phyloP scores from a whole-genome alignment of 2,888 invertebrate genomes.

The Stenchaetothrips biformis region DNA sequence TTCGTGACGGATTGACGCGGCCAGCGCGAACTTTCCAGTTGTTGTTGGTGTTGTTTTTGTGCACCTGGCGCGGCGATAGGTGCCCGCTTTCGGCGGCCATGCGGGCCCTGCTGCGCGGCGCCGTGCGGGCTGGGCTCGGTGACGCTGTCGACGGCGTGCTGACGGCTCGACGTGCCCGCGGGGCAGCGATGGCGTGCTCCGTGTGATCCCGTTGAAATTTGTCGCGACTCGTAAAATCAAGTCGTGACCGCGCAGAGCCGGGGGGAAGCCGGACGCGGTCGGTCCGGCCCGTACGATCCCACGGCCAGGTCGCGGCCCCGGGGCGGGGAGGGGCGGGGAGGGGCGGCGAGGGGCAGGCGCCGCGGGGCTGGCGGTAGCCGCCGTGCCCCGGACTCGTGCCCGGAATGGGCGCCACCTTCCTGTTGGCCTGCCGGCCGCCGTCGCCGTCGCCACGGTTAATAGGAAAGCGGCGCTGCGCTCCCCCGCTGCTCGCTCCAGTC shows the following conservation, averaged over 20 bases:
- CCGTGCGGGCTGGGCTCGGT: slow-evolving; percentile 27
- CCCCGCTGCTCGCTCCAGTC: background rate
- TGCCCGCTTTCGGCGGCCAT: background rate
- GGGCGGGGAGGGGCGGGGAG: background rate
- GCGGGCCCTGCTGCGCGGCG: background rate
- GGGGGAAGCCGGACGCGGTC: slow-evolving; percentile 12
- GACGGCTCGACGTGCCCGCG: slow-evolving; percentile 37
- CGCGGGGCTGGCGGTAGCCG: slow-evolving; percentile 24
- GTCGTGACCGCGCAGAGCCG: slow-evolving; percentile 24
- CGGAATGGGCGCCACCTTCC: background rate
- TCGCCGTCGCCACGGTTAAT: background rate
- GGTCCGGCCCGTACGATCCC: slow-evolving; percentile 28
- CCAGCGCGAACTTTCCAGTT: no score
- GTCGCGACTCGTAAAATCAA: slow-evolving; percentile 26
- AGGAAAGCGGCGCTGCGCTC: background rate
- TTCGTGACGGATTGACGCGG: background rate
- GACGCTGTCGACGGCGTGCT: slow-evolving; percentile 28
- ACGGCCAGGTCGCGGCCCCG: slow-evolving; percentile 24
- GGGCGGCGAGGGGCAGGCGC: slow-evolving; percentile 28
- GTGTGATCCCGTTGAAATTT: slow-evolving; percentile 20
- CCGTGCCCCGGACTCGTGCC: background rate
- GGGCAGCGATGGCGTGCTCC: background rate
- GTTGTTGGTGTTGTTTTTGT: background rate
- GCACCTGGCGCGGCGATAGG: background rate
- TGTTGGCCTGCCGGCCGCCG: background rate